Conservation (phyloP, 2,797 vertebrate species). For the Rhinella marina region DNA sequence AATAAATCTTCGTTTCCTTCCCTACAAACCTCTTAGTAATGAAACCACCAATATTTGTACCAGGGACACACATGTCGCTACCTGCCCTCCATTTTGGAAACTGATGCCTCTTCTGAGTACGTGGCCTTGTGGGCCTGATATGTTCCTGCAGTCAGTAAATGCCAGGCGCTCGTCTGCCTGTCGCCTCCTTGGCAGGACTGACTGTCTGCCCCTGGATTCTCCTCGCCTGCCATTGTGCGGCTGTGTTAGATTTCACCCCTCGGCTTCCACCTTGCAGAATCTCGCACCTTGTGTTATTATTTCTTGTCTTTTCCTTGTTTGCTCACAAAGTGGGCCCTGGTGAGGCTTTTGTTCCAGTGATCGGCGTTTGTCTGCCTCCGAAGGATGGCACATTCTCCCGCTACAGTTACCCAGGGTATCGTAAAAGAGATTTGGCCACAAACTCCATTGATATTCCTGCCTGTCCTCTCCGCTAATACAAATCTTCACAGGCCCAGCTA, state of each 20-base stretch:
- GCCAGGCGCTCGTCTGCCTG: not conserved
- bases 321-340: constrained; percentile 62
- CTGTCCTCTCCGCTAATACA: constrained; percentile 44
- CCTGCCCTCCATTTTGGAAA: not conserved
- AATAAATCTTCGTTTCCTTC: no score
- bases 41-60: not conserved
- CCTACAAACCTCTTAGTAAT: no score
- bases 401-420: constrained; percentile 58
- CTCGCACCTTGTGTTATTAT: constrained; percentile 38
- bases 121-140: no score
- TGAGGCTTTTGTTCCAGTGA: not conserved
- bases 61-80: no score
- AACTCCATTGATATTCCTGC: constrained; percentile 51
- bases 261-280: constrained; percentile 27
- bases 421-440: constrained; percentile 63
- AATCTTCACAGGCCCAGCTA: constrained; percentile 62
- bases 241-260: constrained; percentile 34
- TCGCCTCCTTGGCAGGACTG: not conserved
- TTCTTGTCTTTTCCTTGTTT: constrained; percentile 61
- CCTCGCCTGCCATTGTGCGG: not conserved
- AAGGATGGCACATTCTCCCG: constrained; percentile 64
- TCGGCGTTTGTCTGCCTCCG: constrained; percentile 63
- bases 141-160: not conserved
- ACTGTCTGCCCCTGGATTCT: not conserved
- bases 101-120: not conserved